Conservation (phyloP, 2,888 invertebrate species). For the Idaea dimidiata region DNA sequence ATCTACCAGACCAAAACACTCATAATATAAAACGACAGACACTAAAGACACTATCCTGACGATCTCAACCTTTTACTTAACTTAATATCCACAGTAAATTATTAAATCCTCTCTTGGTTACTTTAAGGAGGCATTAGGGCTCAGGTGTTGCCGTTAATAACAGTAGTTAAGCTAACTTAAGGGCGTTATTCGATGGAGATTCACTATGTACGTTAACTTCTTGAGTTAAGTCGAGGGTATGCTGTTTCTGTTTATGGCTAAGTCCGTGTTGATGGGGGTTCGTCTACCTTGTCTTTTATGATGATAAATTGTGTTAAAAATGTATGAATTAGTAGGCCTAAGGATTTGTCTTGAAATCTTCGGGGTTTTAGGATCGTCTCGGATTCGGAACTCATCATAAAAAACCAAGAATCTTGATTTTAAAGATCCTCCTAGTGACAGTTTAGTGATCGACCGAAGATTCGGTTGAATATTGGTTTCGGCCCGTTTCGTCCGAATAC, state of each 20-base stretch:
- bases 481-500: too few species aligned
- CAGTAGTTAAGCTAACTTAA: conserved; percentile 1
- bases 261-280: neutral
- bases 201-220: neutral
- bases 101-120: conserved; percentile 1
- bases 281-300: neutral
- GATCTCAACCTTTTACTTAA: neutral
- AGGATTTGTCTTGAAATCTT: too few species aligned
- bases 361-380: too few species aligned
- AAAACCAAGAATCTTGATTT: too few species aligned
- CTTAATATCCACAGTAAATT: neutral
- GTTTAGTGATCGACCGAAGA: too few species aligned
- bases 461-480: too few species aligned
- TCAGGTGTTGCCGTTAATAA: neutral
- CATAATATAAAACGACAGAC: neutral
- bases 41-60: neutral
- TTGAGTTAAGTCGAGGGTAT: neutral
- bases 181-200: neutral
- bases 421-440: too few species aligned
- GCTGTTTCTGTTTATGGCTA: neutral
- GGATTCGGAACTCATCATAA: too few species aligned
- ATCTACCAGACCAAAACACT: too few species aligned
- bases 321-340: neutral
- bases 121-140: neutral
- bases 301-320: neutral